Percentiles rank a stretch among this genome's conserved stretches.
phyloP scores from a whole-genome alignment of 2,888 invertebrate species.

The Sphaerophoria rueppellii region DNA sequence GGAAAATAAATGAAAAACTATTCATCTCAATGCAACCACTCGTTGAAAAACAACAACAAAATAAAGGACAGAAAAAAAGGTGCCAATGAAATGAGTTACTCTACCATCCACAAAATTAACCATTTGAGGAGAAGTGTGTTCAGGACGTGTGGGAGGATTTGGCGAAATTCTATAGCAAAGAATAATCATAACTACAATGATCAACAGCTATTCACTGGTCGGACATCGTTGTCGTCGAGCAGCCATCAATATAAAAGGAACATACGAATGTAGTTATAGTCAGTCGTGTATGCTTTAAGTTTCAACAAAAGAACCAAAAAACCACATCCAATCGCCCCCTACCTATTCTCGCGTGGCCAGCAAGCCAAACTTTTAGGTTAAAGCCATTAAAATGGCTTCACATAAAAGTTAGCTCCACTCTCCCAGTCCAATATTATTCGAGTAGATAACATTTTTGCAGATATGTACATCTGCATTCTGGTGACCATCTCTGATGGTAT shows the following conservation, averaged over 20 bases:
- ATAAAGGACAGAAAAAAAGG: constrained; percentile 12
- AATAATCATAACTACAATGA: constrained; percentile 61
- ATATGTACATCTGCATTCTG: background rate
- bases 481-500: background rate
- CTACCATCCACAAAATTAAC: no score
- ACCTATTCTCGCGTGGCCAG: background rate
- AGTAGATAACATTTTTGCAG: constrained; percentile 1
- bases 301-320: constrained; percentile 15
- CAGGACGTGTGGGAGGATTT: background rate
- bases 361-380: constrained; percentile 59
- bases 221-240: constrained; percentile 56
- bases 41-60: background rate
- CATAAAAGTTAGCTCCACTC: constrained; percentile 57
- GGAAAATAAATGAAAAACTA: constrained; percentile 74
- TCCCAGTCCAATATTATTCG: constrained; percentile 5
- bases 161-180: background rate
- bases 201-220: constrained; percentile 54
- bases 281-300: constrained; percentile 13
- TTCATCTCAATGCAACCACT: constrained; percentile 62
- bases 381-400: constrained; percentile 71
- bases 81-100: background rate
- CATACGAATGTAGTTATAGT: background rate
- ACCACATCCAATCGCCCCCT: background rate
- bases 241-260: constrained; percentile 55
- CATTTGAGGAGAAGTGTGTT: no score